Conservation (phyloP, 2,888 invertebrate genomes). For the Dichetophora obliterata region DNA sequence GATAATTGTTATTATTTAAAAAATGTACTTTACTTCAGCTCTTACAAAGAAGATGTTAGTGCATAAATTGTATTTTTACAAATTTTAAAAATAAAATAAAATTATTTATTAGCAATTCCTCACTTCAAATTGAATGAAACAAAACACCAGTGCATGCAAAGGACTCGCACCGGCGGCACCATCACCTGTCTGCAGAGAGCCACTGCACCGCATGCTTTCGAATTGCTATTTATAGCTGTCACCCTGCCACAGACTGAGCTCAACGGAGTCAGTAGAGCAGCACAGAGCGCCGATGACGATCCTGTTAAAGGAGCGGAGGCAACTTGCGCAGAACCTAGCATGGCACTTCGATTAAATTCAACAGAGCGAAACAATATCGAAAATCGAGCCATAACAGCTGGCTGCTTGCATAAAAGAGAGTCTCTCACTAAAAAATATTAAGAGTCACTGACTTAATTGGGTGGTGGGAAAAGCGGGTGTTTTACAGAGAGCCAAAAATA, state of each 20-base stretch:
- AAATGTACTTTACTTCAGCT: too few relatives aligned
- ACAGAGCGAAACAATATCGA: slow-evolving; percentile 20
- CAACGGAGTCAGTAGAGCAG: neutral
- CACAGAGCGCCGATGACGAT: neutral
- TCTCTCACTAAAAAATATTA: neutral
- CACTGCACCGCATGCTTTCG: neutral
- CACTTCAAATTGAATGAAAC: too few relatives aligned
- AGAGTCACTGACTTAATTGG: neutral
- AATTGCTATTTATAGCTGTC: neutral
- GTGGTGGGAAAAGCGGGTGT: neutral
- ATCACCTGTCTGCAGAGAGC: slow-evolving; percentile 4
- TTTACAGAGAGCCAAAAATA: neutral
- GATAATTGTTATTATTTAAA: too few relatives aligned
- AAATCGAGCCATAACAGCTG: neutral
- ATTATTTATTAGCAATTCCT: too few relatives aligned
- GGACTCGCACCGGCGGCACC: neutral
- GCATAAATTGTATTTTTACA: too few relatives aligned
- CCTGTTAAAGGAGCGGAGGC: neutral
- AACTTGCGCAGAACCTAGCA: slow-evolving; percentile 10
- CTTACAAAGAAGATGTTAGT: too few relatives aligned
- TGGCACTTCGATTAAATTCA: neutral
- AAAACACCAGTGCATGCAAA: too few relatives aligned
- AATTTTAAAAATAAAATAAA: too few relatives aligned
- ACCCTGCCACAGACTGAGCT: neutral
- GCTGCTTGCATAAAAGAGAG: neutral